phyloP scores from a whole-genome alignment of 2,888 invertebrate species.

The Thymelicus acteon region DNA sequence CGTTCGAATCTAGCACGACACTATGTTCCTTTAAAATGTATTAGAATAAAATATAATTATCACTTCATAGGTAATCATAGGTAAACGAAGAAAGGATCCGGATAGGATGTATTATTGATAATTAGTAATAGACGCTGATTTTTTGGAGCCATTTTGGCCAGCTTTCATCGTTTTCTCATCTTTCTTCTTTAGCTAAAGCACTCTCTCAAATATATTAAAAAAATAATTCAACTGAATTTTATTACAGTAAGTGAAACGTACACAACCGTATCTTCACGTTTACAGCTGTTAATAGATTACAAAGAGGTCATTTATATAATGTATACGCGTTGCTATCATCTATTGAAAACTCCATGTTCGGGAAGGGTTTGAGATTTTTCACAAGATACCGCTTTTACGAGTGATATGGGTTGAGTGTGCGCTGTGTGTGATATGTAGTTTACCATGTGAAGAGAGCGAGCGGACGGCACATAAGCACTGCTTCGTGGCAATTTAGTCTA shows the following conservation, averaged over 20 bases:
- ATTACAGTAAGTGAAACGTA: background rate
- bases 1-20: too few relatives aligned
- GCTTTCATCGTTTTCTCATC: too few relatives aligned
- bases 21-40: too few relatives aligned
- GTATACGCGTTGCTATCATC: constrained; percentile 4
- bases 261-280: background rate
- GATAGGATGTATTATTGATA: too few relatives aligned
- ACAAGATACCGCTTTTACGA: constrained; percentile 5
- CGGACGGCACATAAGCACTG: background rate
- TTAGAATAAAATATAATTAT: too few relatives aligned
- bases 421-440: background rate
- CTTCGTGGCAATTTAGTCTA: background rate
- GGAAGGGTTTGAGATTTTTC: constrained; percentile 1
- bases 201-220: too few relatives aligned
- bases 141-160: too few relatives aligned
- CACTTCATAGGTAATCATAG: too few relatives aligned
- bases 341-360: constrained; percentile 1
- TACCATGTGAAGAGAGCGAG: background rate
- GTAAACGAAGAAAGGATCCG: too few relatives aligned
- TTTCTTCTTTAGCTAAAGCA: too few relatives aligned
- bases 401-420: constrained; percentile 12
- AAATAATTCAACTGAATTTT: too few relatives aligned
- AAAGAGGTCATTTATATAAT: constrained; percentile 2
- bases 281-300: background rate
- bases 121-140: too few relatives aligned